Percentiles rank a stretch among this genome's conserved stretches.
These are phyloP conservation scores for Cavia aperea DNA, from an alignment of 2,113 vertebrate genomes.

Conservation along the genomic window DNA sequence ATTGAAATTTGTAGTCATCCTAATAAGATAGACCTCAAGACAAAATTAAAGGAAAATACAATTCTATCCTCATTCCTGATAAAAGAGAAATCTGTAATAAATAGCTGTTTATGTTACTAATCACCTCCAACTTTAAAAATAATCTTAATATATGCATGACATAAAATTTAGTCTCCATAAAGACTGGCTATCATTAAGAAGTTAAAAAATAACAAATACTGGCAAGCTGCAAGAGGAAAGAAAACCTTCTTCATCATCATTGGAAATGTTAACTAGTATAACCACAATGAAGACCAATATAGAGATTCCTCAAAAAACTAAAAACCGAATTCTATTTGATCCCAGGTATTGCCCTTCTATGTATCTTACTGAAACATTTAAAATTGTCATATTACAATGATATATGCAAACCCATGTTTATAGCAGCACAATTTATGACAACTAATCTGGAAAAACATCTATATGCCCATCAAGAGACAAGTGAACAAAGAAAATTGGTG, in stretches of 20 bases:
- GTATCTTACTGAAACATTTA: background rate
- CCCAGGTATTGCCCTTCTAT: background rate
- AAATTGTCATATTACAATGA: no score
- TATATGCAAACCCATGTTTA: no score
- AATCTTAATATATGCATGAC: background rate
- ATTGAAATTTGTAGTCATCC: background rate
- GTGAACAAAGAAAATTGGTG: no score
- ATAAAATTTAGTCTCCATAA: background rate
- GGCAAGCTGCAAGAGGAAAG: background rate
- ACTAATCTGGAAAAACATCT: no score
- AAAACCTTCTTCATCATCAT: background rate
- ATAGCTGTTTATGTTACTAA: background rate
- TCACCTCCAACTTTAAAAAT: background rate
- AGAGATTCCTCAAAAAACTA: background rate
- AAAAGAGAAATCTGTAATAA: background rate
- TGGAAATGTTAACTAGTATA: background rate
- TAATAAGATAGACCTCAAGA: background rate
- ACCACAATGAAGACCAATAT: background rate
- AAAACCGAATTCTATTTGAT: background rate
- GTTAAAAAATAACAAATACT: background rate
- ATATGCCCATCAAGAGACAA: no score
- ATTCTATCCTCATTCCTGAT: background rate
- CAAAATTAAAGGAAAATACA: background rate
- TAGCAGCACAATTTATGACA: no score
- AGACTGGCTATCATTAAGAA: background rate